Percentiles rank a stretch among this genome's conserved stretches.
These are phyloP conservation scores for Seira musarum DNA, from an alignment of 2,888 invertebrate species.

Conservation along the genomic window DNA sequence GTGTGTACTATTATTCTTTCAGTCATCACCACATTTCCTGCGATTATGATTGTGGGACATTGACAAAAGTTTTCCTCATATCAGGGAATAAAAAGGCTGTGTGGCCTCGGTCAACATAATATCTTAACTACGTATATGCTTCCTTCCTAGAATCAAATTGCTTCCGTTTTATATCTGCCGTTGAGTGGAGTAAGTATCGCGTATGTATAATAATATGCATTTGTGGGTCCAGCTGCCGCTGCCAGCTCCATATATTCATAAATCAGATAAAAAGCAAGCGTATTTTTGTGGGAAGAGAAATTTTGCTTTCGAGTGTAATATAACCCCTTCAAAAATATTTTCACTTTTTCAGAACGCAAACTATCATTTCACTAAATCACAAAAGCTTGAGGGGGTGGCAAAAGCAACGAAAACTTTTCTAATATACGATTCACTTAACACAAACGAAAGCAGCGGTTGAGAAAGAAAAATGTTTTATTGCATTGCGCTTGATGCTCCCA, in stretches of 20 bases:
- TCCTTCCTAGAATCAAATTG: neutral
- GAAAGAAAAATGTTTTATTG: neutral
- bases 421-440: neutral
- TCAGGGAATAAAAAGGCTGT: neutral
- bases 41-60: neutral
- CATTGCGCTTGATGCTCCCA: too few relatives aligned
- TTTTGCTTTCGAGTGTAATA: neutral
- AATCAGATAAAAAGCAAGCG: conserved; percentile 38
- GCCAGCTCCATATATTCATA: conserved; percentile 43
- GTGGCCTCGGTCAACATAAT: neutral
- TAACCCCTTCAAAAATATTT: conserved; percentile 24
- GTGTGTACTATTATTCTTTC: neutral
- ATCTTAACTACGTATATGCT: neutral
- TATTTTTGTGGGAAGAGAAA: conserved; percentile 20
- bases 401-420: neutral
- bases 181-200: too few relatives aligned
- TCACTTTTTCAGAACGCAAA: conserved; percentile 29
- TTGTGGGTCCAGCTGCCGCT: conserved; percentile 31
- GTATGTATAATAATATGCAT: neutral
- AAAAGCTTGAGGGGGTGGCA: conserved; percentile 27
- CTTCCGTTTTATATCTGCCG: neutral
- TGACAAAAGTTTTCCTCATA: neutral
- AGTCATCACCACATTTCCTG: neutral
- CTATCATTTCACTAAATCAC: conserved; percentile 28
- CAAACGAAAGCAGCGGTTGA: neutral